A percentile compares a stretch with the other conserved stretches of the same genome.
Conservation (phyloP, 2,888 invertebrate species). For the Mimas tiliae region DNA sequence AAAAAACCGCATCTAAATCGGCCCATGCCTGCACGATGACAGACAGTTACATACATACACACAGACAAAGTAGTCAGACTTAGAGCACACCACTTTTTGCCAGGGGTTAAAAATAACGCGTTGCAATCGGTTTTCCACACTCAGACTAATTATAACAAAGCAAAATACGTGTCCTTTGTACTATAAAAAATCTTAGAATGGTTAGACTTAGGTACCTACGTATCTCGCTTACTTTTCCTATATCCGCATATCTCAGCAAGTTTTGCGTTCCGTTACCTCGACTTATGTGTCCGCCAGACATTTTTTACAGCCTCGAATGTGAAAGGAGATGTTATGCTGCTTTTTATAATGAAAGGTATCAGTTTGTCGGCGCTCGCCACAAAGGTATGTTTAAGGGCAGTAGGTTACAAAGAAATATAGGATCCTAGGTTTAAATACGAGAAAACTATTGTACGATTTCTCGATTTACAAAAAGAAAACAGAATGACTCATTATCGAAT, state of each 20-base stretch:
- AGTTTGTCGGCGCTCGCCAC: neutral
- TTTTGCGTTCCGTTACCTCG: constrained; percentile 30
- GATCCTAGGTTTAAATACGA: neutral
- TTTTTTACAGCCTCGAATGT: constrained; percentile 41
- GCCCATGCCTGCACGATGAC: too few species aligned
- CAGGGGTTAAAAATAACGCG: too few species aligned
- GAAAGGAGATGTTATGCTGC: constrained; percentile 38
- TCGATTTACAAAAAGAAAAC: too few species aligned
- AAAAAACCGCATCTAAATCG: too few species aligned
- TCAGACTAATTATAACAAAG: neutral
- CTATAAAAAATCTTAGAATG: constrained; percentile 25
- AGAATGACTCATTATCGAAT: too few species aligned
- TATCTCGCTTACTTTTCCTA: constrained; percentile 34
- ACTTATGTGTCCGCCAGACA: neutral
- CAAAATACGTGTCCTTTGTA: constrained; percentile 25
- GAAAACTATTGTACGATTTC: neutral
- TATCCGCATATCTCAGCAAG: constrained; percentile 42
- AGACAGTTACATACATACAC: too few species aligned
- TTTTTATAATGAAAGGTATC: neutral
- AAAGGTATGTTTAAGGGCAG: neutral
- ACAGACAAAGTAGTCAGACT: too few species aligned
- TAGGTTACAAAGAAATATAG: neutral
- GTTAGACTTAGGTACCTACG: constrained; percentile 27
- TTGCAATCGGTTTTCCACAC: neutral
- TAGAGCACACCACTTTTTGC: too few species aligned